These are phyloP conservation scores for Trichacis sp. DNA, from an alignment of 2,888 invertebrate genomes.

Conservation along the genomic window DNA sequence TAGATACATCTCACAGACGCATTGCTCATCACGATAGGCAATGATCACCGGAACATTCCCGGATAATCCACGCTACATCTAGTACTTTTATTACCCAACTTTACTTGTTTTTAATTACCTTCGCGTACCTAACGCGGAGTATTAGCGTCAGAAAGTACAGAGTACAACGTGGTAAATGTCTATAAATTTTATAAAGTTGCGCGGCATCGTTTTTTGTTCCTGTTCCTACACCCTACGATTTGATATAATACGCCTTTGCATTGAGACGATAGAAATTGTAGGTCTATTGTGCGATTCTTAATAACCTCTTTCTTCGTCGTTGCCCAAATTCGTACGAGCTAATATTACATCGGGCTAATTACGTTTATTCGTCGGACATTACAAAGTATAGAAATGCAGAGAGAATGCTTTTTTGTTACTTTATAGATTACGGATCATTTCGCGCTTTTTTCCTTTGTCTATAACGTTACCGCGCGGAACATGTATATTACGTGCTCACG, in stretches of 20 bases:
- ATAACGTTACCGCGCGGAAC: slow-evolving; percentile 32
- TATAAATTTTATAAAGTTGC: not conserved
- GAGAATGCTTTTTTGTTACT: slow-evolving; percentile 32
- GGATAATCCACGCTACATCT: slow-evolving; percentile 15
- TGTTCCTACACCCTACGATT: not conserved
- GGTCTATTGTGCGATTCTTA: slow-evolving; percentile 29
- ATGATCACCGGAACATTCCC: not conserved
- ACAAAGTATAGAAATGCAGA: slow-evolving; percentile 33
- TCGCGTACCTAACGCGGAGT: no score
- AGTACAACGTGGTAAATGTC: slow-evolving; percentile 7
- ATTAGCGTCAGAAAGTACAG: slow-evolving; percentile 22
- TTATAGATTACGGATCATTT: slow-evolving; percentile 30
- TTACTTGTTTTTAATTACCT: no score
- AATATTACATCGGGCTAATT: slow-evolving; percentile 21
- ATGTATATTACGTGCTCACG: slow-evolving; percentile 36
- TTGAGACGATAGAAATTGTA: not conserved
- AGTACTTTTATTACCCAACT: slow-evolving; percentile 32
- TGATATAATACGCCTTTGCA: not conserved
- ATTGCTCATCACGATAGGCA: slow-evolving; percentile 13
- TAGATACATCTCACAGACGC: slow-evolving; percentile 12
- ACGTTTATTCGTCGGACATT: slow-evolving; percentile 24
- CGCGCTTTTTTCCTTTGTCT: no score
- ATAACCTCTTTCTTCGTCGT: slow-evolving; percentile 13
- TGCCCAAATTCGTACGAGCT: slow-evolving; percentile 14
- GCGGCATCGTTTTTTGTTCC: not conserved